Base-by-base conservation (phyloP, 2,113 vertebrate genomes). In the Ciconia boyciana region DNA sequence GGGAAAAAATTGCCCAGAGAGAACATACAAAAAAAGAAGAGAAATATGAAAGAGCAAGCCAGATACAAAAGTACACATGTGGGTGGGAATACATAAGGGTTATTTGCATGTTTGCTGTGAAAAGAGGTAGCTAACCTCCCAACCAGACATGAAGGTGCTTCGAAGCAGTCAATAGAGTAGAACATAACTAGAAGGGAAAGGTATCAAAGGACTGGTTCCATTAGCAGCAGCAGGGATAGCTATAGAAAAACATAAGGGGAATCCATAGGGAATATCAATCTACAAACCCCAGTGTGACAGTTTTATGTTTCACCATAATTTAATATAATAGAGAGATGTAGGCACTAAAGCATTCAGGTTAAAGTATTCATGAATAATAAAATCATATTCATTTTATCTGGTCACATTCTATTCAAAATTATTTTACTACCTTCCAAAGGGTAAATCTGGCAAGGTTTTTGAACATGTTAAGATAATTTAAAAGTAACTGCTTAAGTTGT, bases 281-380 rank as follows among this genome's bases (percentile, higher is more conserved):
- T 95, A 49, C 77, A 83, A 82, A 83, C 82, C 71, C 91, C 86
- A 87, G 49, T 46, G 85, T 92, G 97, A 94, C 93, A 95, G 97
- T 81, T 98, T 97, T 95, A 95, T 92, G 84, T 77, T 93, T 75
- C 48, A 28, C 88, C 83, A 84, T 97, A 96, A 97, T 95, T 96
- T 97, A 97, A 93, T 87, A 86, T 92, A 84, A 97, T 93, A 81
- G 88, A 96, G 81, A 93, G 74, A 86, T 81, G 81, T 83, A 92
- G 83, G 85, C 91, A 96, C 83, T 95, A 95, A 98, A 96, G 90
- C 86, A 91, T 95, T 97, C 87, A 94, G 87, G 85, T 95, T 96
- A 97, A 97, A 88, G 86, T 92, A 82, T 96, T 97, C 91, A 94
- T 96, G 96, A 97, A 95, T 96, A 97, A 96, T 97, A 95, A 96